phyloP scores from a whole-genome alignment of 2,797 vertebrate species.

The Oreochromis grahami region DNA sequence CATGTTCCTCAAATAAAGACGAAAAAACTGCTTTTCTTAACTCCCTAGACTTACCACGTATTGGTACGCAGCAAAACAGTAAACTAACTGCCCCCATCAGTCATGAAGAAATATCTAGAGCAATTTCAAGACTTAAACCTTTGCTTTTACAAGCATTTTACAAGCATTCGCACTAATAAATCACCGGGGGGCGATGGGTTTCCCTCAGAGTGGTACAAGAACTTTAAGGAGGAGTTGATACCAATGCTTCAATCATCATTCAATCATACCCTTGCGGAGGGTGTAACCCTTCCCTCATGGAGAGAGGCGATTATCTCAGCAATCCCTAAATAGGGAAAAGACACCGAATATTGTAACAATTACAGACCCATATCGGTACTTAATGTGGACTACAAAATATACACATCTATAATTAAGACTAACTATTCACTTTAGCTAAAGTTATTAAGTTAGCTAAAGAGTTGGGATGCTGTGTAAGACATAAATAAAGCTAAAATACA shows the following conservation, averaged over 20 bases:
- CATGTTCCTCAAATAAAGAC: not conserved
- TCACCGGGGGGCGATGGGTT: too few species aligned
- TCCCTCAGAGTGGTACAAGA: too few species aligned
- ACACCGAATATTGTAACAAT: accelerated
- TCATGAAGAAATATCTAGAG: not conserved
- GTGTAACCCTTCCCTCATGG: not conserved
- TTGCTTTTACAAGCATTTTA: too few species aligned
- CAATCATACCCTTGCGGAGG: too few species aligned
- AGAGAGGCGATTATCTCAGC: not conserved
- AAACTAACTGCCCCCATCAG: not conserved
- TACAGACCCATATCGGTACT: not conserved
- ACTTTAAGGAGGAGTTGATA: too few species aligned
- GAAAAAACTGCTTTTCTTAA: accelerated
- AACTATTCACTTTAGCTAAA: too few species aligned
- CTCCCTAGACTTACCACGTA: accelerated
- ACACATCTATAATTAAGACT: not conserved
- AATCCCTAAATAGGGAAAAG: not conserved
- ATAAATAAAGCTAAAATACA: too few species aligned
- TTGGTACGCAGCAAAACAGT: not conserved
- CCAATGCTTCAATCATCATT: too few species aligned
- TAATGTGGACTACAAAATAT: accelerated
- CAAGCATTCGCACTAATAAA: too few species aligned
- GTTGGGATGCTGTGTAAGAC: too few species aligned
- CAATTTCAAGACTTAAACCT: not conserved
- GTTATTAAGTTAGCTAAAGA: too few species aligned